Conservation (phyloP, 2,797 vertebrate species). For the Artibeus lituratus region DNA sequence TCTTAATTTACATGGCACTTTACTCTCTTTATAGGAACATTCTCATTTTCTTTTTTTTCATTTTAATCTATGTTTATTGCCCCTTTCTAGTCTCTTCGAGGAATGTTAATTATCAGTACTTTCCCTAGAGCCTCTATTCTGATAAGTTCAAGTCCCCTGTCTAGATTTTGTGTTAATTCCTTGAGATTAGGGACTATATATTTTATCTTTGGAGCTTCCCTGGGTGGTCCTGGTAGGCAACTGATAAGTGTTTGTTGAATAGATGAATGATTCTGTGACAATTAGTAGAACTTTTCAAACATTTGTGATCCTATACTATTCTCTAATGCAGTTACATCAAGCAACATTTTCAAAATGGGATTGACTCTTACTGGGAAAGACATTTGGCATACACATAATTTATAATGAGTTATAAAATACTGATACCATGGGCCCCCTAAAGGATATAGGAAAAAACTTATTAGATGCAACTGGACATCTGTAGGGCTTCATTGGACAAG, state of each 20-base stretch:
- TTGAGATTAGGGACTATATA: background rate
- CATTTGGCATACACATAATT: conserved; percentile 14
- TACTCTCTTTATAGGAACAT: background rate
- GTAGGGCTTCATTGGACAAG: background rate
- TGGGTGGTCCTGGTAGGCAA: background rate
- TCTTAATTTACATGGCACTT: background rate
- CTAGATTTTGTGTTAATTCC: background rate
- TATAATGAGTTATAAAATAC: background rate
- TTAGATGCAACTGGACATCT: background rate
- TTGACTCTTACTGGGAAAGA: background rate
- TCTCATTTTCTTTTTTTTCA: background rate
- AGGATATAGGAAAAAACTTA: background rate
- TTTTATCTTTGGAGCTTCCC: background rate
- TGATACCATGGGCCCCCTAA: background rate
- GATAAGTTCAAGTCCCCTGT: background rate
- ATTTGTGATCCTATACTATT: background rate
- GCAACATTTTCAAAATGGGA: background rate
- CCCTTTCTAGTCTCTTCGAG: background rate
- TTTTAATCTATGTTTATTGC: background rate
- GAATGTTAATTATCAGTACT: background rate
- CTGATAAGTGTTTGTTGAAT: background rate
- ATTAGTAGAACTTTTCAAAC: background rate
- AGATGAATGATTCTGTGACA: background rate
- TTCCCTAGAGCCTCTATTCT: background rate
- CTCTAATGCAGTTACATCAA: background rate